These are phyloP conservation scores for Hestina assimilis DNA, from an alignment of 1,140 invertebrate genomes.

Conservation along the genomic window DNA sequence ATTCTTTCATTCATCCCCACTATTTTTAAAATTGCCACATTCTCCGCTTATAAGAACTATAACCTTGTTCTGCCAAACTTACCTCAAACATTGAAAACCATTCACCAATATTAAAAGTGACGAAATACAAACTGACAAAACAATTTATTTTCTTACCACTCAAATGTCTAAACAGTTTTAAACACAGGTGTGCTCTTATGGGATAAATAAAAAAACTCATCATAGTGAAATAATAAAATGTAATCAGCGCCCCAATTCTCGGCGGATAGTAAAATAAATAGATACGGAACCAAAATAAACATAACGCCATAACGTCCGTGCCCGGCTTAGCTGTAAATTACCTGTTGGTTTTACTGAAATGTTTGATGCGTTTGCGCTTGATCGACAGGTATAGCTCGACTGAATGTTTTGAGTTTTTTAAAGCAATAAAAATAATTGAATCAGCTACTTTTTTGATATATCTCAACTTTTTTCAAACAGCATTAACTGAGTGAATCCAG, in stretches of 20 bases:
- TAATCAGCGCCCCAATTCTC: conserved; percentile 54
- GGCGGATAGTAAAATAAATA: conserved; percentile 62
- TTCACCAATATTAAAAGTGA: conserved; percentile 9
- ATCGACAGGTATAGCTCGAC: conserved; percentile 44
- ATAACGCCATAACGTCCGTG: conserved; percentile 37
- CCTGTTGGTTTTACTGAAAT: conserved; percentile 72
- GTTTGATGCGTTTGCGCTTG: conserved; percentile 67
- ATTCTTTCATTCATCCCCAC: too few species aligned
- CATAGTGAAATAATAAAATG: conserved; percentile 59
- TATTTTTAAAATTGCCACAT: background rate
- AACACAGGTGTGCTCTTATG: conserved; percentile 36
- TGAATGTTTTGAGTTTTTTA: conserved; percentile 13
- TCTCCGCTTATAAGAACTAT: background rate
- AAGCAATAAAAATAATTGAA: background rate
- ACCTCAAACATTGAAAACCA: background rate
- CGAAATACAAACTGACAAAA: conserved; percentile 18
- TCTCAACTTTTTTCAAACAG: too few species aligned
- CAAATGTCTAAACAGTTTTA: conserved; percentile 27
- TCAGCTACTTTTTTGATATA: too few species aligned
- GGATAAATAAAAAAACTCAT: conserved; percentile 28
- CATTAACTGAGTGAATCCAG: too few species aligned
- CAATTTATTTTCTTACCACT: conserved; percentile 29
- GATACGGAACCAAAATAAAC: conserved; percentile 67
- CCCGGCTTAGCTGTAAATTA: conserved; percentile 51
- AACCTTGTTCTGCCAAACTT: background rate